Percentiles rank a stretch among this genome's conserved stretches.
phyloP scores from a whole-genome alignment of 2,797 vertebrate species.

The Pipistrellus nathusii region DNA sequence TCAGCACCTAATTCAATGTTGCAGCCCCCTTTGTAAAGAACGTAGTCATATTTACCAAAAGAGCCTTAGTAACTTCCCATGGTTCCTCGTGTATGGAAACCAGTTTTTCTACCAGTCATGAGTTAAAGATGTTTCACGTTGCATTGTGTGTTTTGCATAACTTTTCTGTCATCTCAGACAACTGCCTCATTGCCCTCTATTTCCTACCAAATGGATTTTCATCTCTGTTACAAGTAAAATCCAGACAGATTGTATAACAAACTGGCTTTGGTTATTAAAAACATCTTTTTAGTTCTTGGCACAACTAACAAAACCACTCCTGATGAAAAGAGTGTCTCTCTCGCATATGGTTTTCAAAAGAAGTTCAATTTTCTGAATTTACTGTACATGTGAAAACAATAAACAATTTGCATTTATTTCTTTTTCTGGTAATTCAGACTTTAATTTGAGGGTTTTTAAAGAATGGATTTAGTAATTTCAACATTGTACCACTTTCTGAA shows the following conservation, averaged over 20 bases:
- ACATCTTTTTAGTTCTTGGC: slow-evolving; percentile 81
- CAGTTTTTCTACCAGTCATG: background rate
- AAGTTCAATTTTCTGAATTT: slow-evolving; percentile 75
- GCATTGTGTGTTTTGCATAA: slow-evolving; percentile 8
- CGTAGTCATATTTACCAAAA: background rate
- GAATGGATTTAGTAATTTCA: slow-evolving; percentile 70
- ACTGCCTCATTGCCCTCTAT: background rate
- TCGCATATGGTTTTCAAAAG: slow-evolving; percentile 79
- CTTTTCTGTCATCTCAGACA: slow-evolving; percentile 60
- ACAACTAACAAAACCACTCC: slow-evolving; percentile 77
- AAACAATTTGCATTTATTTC: slow-evolving; percentile 83
- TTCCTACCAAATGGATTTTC: slow-evolving; percentile 62
- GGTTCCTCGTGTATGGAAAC: background rate
- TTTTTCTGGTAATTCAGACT: slow-evolving; percentile 76
- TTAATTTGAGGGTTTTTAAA: slow-evolving; percentile 76
- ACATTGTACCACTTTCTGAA: slow-evolving; percentile 65
- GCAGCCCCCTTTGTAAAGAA: background rate
- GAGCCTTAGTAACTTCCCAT: background rate
- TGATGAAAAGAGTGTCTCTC: slow-evolving; percentile 79
- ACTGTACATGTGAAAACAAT: slow-evolving; percentile 84
- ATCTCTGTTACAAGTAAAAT: slow-evolving; percentile 57
- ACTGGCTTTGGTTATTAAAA: slow-evolving; percentile 79
- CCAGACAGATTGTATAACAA: slow-evolving; percentile 75
- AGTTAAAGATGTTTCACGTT: slow-evolving; percentile 11
- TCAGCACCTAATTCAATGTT: background rate